These are phyloP conservation scores for Eclectus roratus DNA, from an alignment of 2,113 vertebrate species.

Conservation along the genomic window DNA sequence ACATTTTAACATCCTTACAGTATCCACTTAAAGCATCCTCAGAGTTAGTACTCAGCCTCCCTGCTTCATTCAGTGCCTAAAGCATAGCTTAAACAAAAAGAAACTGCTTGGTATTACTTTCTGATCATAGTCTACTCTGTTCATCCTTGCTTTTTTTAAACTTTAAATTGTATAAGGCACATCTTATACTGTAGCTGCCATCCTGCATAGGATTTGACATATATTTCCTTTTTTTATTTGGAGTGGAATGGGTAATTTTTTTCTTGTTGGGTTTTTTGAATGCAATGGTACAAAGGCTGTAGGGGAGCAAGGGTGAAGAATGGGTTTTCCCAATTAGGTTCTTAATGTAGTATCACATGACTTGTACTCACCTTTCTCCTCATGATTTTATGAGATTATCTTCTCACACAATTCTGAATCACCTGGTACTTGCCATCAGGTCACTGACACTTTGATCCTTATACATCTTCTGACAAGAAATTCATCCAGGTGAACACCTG, in stretches of 20 bases:
- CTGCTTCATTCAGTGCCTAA: neutral
- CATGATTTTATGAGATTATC: neutral
- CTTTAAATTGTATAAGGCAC: neutral
- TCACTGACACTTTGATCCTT: constrained; percentile 9
- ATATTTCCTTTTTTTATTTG: neutral
- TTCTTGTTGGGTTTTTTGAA: neutral
- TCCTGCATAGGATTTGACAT: neutral
- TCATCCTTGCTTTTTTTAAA: neutral
- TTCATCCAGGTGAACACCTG: constrained; percentile 3
- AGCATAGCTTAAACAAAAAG: neutral
- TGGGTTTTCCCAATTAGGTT: neutral
- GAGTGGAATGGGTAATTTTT: neutral
- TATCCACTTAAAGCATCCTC: neutral
- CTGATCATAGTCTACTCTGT: neutral
- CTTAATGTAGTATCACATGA: neutral
- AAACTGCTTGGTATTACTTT: neutral
- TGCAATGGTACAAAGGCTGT: neutral
- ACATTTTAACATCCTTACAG: neutral
- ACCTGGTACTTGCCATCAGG: neutral
- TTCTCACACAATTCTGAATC: neutral
- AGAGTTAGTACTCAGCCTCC: neutral
- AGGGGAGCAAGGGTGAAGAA: neutral
- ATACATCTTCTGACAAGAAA: constrained; percentile 2
- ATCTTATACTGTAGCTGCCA: neutral
- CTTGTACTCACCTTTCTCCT: neutral